Evolutionary conservation across 1,140 invertebrate genomes (phyloP), one percentile per base, ranked within the genome.

Genomic region (Heliconius eleuchia): DNA sequence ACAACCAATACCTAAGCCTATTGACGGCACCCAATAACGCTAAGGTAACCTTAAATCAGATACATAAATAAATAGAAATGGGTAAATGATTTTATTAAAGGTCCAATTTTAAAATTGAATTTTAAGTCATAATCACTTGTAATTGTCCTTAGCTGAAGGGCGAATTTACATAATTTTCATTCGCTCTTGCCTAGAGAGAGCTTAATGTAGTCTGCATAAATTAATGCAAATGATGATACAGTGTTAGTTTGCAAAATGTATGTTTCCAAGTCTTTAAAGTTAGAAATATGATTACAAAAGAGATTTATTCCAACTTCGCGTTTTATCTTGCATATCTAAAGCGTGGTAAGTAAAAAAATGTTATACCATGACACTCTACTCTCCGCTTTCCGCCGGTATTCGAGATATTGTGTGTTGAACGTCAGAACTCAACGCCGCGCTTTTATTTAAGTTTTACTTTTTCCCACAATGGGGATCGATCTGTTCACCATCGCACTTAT

Each of bases 121-220:
- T 90, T 82, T 71, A 83, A 37, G 72, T 79, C 79, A 87, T 91
- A 88, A 90, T 91, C 85, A 85, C 79, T 85, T 88, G 82, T 91
- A 89, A 90, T 91, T 90, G 86, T 85, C 75, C 77, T 76, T 71
- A 23, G 75, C 82, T 82, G 85, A 91, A 89, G 85, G 88, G 84
- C 87, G 83, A 52, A 88, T 91, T 88, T 91, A 87, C 89, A 90
- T 91, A 91, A 90, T 86, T 88, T 83, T 84, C 81, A 71, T 82
- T 82, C 81, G 76, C 77, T 70, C 72, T 79, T 66, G 55, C 82
- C 88, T 81, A 83, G 73, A 72, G 85, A 87, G 84, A 39, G 82
- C 83, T 90, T 86, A 84, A 86, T 86, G 82, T 82, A 81, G 81
- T 88, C 84, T 84, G 83, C 82, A 87, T 90, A 88, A 86, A 90